Percentiles rank a stretch among this genome's conserved stretches.
phyloP scores from a whole-genome alignment of 1,140 invertebrate species.

The Bacillus rossius region DNA sequence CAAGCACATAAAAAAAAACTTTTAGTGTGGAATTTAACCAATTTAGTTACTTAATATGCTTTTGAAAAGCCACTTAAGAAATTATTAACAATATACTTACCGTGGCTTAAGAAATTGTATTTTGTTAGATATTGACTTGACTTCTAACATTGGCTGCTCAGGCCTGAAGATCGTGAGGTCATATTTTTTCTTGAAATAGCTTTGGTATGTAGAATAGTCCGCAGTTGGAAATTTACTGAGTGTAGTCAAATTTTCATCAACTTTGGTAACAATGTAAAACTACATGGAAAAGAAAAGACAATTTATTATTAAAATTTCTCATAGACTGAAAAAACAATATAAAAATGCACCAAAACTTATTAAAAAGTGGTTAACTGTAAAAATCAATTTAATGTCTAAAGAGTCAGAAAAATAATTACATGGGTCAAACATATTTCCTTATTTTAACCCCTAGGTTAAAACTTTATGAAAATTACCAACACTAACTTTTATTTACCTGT shows the following conservation, averaged over 20 bases:
- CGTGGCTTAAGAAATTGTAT: constrained; percentile 71
- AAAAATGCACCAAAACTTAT: too few relatives aligned
- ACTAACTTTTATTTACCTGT: constrained; percentile 3
- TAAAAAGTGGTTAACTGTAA: neutral
- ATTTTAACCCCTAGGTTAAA: too few relatives aligned
- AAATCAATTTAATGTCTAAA: too few relatives aligned
- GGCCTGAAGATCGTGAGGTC: constrained; percentile 59
- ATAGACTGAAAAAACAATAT: too few relatives aligned
- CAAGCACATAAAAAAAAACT: too few relatives aligned
- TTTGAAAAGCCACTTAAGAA: too few relatives aligned
- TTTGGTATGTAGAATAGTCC: constrained; percentile 63
- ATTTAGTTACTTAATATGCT: too few relatives aligned
- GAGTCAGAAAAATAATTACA: too few relatives aligned
- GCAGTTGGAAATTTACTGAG: constrained; percentile 72
- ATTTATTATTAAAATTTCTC: constrained; percentile 18
- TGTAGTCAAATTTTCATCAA: constrained; percentile 74
- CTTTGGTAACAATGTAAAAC: constrained; percentile 78
- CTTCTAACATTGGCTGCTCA: constrained; percentile 82
- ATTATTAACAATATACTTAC: too few relatives aligned
- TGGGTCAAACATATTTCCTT: too few relatives aligned
- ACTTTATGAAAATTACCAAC: too few relatives aligned
- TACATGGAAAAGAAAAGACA: constrained; percentile 28
- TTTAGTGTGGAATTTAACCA: too few relatives aligned
- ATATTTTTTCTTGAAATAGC: constrained; percentile 84
- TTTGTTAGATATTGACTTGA: constrained; percentile 73